Conservation (phyloP, 1,140 invertebrate species). For the Coelopa frigida region DNA sequence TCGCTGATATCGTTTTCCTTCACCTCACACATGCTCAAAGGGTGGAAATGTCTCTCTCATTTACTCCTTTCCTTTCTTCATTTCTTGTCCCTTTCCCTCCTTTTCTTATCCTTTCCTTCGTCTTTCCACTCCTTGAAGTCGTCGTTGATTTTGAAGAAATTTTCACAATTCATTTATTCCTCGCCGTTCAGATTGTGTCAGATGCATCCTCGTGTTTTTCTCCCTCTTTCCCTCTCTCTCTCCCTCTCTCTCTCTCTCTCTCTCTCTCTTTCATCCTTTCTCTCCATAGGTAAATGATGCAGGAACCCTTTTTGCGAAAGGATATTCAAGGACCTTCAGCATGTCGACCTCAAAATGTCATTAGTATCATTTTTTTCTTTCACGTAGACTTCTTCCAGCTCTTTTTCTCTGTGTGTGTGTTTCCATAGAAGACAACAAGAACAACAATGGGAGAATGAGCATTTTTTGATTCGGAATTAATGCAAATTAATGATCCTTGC, state of each 20-base stretch:
- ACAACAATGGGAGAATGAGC: constrained; percentile 35
- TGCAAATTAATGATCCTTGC: constrained; percentile 39
- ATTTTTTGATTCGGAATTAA: constrained; percentile 43
- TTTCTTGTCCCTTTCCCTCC: not conserved
- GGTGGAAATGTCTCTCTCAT: not conserved
- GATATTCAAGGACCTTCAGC: too few relatives aligned
- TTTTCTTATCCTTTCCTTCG: not conserved
- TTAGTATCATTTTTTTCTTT: constrained; percentile 6
- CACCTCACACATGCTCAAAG: too few relatives aligned
- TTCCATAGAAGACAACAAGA: too few relatives aligned
- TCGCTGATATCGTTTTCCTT: too few relatives aligned
- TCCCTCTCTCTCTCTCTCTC: not conserved
- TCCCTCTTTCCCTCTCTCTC: constrained; percentile 10
- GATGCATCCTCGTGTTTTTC: too few relatives aligned
- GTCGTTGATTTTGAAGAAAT: not conserved
- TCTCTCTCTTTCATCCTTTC: not conserved
- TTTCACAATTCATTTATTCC: not conserved
- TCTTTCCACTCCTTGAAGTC: not conserved
- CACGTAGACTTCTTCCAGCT: not conserved
- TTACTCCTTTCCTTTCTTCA: not conserved
- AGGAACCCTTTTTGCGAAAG: constrained; percentile 11
- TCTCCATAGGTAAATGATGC: not conserved
- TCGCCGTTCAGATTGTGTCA: too few relatives aligned
- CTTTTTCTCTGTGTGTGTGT: constrained; percentile 16
- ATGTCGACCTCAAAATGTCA: too few relatives aligned